A percentile compares a stretch with the other conserved stretches of the same genome.
Conservation (phyloP, 92 coral and sea anemone species). For the Paramuricea clavata region DNA sequence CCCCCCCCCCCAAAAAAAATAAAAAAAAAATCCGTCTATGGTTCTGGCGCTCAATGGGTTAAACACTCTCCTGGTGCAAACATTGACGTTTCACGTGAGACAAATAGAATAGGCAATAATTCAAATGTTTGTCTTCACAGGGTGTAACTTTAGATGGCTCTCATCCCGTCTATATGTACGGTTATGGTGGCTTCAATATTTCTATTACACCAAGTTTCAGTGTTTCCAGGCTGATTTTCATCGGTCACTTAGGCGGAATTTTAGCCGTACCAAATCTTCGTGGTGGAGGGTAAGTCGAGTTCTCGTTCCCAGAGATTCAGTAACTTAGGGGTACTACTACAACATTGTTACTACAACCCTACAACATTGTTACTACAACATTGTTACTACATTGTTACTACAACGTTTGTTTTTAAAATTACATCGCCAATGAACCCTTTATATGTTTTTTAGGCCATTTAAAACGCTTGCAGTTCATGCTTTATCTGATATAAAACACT, state of each 20-base stretch:
- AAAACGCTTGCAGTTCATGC: too few relatives aligned
- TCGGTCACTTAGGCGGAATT: slow-evolving; percentile 90
- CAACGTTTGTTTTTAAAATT: neutral
- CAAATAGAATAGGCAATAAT: too few relatives aligned
- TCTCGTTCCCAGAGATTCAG: neutral
- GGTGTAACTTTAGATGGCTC: slow-evolving; percentile 82
- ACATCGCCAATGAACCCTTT: neutral
- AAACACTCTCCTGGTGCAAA: too few relatives aligned
- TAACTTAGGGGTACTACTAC: too few relatives aligned
- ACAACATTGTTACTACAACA: neutral
- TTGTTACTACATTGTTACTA: too few relatives aligned
- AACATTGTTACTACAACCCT: too few relatives aligned
- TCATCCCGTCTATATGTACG: slow-evolving; percentile 88
- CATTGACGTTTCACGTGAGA: too few relatives aligned
- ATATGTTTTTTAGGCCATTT: neutral
- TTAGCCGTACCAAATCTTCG: slow-evolving; percentile 92
- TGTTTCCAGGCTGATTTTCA: slow-evolving; percentile 88
- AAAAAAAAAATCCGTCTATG: too few relatives aligned
- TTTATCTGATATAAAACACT: too few relatives aligned
- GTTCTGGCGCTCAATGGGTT: too few relatives aligned
- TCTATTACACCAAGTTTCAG: slow-evolving; percentile 95
- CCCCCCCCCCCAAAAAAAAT: too few relatives aligned
- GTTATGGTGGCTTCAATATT: slow-evolving; percentile 96
- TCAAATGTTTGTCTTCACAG: slow-evolving; percentile 45
- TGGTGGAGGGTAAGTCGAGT: slow-evolving; percentile 94